Base-by-base conservation (phyloP, 2,888 invertebrate species). In the Tiliacea citrago region DNA sequence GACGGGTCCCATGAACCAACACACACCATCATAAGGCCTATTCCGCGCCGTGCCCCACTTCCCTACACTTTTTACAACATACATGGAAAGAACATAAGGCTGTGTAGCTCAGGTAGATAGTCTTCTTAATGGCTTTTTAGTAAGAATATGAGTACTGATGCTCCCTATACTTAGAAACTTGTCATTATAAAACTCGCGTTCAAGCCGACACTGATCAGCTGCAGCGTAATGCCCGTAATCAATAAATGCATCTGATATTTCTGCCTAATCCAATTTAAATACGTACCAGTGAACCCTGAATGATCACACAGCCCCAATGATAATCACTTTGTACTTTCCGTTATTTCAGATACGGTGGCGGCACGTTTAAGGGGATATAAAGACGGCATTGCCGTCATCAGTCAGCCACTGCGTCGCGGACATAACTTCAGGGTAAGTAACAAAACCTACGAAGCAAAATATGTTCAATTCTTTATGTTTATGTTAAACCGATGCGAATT, bases 361-460 rank as follows among this genome's bases (percentile, higher is more conserved):
- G 95, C 97, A 87, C 97, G 99, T 69, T 97, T 97, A 2, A 97
- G 98, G 53, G 98, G 99, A 45, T 99, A 98, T 91, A 98, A 99
- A 93, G 98, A 99, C 89, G 99, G 98, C 10, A 94, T 98, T 16
- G 98, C 98, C 0, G 97, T 98, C 86, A 97, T 97, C 68, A 95
- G 97, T 87, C 97, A 97, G 84, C 97, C 98, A 0, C 91, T 98
- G 24, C 95, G 97, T 47, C 96, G 97, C 79, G 98, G 98, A 29
- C 97, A 97, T 83, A 96, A 97, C 84, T 98, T 98, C 89, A 97
- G 98, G 96, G 98, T 98, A 93, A 88, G 95, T 91, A 39, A 35
- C 55, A 47, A 72, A 65, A 2, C 49, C n/a, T 24, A 2, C 7
- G 10, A 39, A 61, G 1, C 39, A 51, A 51, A 16, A 24, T 3